These are phyloP conservation scores for Odontocolon sp. DNA, from an alignment of 2,888 invertebrate genomes.

Conservation along the genomic window DNA sequence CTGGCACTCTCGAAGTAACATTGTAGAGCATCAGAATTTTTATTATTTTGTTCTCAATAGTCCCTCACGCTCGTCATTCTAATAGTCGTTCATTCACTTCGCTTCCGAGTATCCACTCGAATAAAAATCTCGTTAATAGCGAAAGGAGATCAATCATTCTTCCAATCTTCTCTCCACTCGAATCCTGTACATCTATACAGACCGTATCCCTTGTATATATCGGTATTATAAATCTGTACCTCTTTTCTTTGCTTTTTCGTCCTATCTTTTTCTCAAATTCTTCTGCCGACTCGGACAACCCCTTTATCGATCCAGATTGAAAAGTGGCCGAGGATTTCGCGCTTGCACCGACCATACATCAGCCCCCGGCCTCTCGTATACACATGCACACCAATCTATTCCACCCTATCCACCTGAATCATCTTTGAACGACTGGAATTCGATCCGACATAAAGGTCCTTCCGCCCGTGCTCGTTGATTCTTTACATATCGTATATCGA, in stretches of 20 bases:
- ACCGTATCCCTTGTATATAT: not conserved
- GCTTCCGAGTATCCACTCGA: not conserved
- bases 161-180: conserved; percentile 1
- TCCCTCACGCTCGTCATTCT: not conserved
- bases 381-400: conserved; percentile 10
- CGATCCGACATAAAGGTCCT: conserved; percentile 50
- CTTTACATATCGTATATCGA: conserved; percentile 24
- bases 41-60: conserved; percentile 38
- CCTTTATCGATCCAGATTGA: conserved; percentile 47
- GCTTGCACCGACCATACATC: conserved; percentile 43
- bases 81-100: conserved; percentile 18
- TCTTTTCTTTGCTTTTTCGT: not conserved
- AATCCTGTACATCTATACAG: not conserved
- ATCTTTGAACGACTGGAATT: conserved; percentile 50
- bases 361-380: conserved; percentile 32
- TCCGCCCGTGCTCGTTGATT: conserved; percentile 15
- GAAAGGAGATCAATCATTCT: conserved; percentile 46
- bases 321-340: conserved; percentile 39
- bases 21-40: conserved; percentile 40
- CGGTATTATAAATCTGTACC: conserved; percentile 8
- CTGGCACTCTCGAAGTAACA: conserved; percentile 51
- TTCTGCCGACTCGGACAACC: not conserved
- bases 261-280: conserved; percentile 25
- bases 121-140: conserved; percentile 45
- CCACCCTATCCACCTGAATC: conserved; percentile 36